A percentile compares a stretch with the other conserved stretches of the same genome.
Evolutionary conservation across 1,140 invertebrate species (phyloP).

Genomic region (Trichoplusia ni): DNA sequence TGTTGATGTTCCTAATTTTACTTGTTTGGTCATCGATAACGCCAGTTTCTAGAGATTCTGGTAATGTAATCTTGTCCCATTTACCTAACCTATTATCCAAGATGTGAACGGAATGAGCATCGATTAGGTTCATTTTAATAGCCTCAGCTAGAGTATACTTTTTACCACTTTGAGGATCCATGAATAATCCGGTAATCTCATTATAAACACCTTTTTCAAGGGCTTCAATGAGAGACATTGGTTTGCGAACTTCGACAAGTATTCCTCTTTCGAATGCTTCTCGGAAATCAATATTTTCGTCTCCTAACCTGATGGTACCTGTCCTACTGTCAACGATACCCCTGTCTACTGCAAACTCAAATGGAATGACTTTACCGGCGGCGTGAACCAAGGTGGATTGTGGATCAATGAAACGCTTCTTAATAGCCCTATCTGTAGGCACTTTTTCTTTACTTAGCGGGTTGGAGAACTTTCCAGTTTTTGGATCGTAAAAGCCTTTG

Average conservation of each 20-base stretch:
- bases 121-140: slow-evolving; percentile 88
- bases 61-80: slow-evolving; percentile 88
- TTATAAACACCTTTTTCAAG: slow-evolving; percentile 92
- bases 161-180: slow-evolving; percentile 89
- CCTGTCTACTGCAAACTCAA: slow-evolving; percentile 90
- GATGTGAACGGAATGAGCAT: slow-evolving; percentile 91
- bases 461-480: slow-evolving; percentile 87
- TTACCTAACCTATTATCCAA: slow-evolving; percentile 90
- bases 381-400: slow-evolving; percentile 89
- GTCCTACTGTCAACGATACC: slow-evolving; percentile 89
- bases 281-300: slow-evolving; percentile 89
- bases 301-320: slow-evolving; percentile 85
- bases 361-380: slow-evolving; percentile 88
- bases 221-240: slow-evolving; percentile 92
- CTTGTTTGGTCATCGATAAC: slow-evolving; percentile 89
- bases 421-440: slow-evolving; percentile 88
- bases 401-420: slow-evolving; percentile 90
- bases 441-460: slow-evolving; percentile 88
- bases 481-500: slow-evolving; percentile 91
- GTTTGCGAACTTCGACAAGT: slow-evolving; percentile 89
- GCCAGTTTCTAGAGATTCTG: slow-evolving; percentile 88
- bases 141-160: slow-evolving; percentile 89
- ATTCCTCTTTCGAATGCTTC: slow-evolving; percentile 93
- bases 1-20: slow-evolving; percentile 86
- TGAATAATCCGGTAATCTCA: slow-evolving; percentile 87